A percentile compares a stretch with the other conserved stretches of the same genome.
Conservation (phyloP, 2,888 invertebrate species). For the Endotricha flammealis region DNA sequence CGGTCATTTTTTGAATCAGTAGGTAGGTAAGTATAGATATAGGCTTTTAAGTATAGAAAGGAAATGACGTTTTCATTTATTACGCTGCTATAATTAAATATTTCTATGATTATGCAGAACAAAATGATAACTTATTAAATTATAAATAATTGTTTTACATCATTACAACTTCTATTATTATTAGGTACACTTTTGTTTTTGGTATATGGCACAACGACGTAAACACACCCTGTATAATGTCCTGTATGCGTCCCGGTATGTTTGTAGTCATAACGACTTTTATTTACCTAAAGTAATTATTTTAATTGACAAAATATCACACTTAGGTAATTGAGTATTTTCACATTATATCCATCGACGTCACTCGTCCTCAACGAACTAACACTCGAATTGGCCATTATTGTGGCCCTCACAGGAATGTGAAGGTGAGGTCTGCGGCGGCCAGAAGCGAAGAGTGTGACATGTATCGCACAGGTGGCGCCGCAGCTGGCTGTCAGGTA, state of each 20-base stretch:
- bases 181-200: conserved; percentile 33
- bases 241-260: background rate
- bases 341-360: conserved; percentile 14
- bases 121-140: too few species aligned
- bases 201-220: conserved; percentile 37
- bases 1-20: too few species aligned
- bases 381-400: conserved; percentile 39
- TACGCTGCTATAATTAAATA: too few species aligned
- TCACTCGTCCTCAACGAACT: conserved; percentile 12
- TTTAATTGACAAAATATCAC: conserved; percentile 42
- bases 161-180: conserved; percentile 5
- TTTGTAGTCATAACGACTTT: conserved; percentile 1
- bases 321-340: conserved; percentile 42
- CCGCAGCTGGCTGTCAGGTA: conserved; percentile 49
- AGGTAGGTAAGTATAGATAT: too few species aligned
- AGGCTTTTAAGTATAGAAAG: too few species aligned
- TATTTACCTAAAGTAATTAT: conserved; percentile 10
- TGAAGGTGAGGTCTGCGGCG: conserved; percentile 35
- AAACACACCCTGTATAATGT: background rate
- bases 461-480: conserved; percentile 49
- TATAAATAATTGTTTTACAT: background rate
- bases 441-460: conserved; percentile 43
- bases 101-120: too few species aligned
- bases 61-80: too few species aligned
- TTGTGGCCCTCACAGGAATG: conserved; percentile 47